These are phyloP conservation scores for Nowickia ferox DNA, from an alignment of 2,888 invertebrate species.

Conservation along the genomic window DNA sequence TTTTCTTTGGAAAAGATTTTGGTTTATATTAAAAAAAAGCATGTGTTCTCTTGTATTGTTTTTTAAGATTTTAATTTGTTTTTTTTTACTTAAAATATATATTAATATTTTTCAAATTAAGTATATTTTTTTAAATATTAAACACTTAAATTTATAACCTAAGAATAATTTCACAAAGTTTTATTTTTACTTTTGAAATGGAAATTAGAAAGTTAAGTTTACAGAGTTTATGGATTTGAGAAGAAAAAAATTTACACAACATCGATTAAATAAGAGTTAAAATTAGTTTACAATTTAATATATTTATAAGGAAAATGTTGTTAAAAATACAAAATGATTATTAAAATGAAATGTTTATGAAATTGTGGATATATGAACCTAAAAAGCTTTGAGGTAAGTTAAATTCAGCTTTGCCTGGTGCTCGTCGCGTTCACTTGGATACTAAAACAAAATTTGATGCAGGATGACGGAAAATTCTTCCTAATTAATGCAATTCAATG, in stretches of 20 bases:
- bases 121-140: slow-evolving; percentile 9
- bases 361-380: neutral
- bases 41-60: slow-evolving; percentile 72
- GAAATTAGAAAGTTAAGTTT: slow-evolving; percentile 30
- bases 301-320: neutral
- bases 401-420: too few relatives aligned
- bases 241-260: slow-evolving; percentile 72
- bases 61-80: neutral
- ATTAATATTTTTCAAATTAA: slow-evolving; percentile 24
- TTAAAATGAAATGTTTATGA: neutral
- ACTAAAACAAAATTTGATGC: too few relatives aligned
- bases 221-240: slow-evolving; percentile 73
- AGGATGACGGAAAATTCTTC: too few relatives aligned
- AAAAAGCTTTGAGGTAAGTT: too few relatives aligned
- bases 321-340: neutral
- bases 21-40: slow-evolving; percentile 32
- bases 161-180: slow-evolving; percentile 42
- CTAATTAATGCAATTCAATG: too few relatives aligned
- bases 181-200: neutral
- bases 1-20: slow-evolving; percentile 45
- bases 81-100: slow-evolving; percentile 53
- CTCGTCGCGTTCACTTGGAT: too few relatives aligned
- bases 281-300: slow-evolving; percentile 20
- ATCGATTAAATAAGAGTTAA: slow-evolving; percentile 59
- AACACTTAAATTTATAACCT: slow-evolving; percentile 58